These are phyloP conservation scores for Oligia strigilis DNA, from an alignment of 2,888 invertebrate species.

Conservation along the genomic window DNA sequence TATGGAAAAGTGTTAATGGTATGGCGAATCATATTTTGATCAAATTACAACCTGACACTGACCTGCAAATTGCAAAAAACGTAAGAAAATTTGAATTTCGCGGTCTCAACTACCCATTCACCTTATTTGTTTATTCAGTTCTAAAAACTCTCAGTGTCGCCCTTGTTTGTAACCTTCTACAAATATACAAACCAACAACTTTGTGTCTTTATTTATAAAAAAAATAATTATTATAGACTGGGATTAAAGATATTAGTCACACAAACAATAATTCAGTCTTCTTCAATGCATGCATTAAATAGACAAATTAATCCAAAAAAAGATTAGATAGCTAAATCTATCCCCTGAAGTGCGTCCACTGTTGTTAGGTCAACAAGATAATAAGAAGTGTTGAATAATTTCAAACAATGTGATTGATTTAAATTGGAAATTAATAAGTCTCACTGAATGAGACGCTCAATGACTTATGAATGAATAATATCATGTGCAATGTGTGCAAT, in stretches of 20 bases:
- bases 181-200: not conserved
- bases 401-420: not conserved
- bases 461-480: slow-evolving; percentile 6
- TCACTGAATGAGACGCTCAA: not conserved
- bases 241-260: not conserved
- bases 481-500: not conserved
- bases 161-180: not conserved
- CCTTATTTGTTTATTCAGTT: too few relatives aligned
- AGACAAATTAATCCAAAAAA: not conserved
- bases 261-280: not conserved
- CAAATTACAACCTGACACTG: too few relatives aligned
- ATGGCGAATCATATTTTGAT: too few relatives aligned
- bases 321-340: too few relatives aligned
- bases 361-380: not conserved
- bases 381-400: slow-evolving; percentile 1
- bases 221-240: not conserved
- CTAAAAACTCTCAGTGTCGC: too few relatives aligned
- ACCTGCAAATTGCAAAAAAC: too few relatives aligned
- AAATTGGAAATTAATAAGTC: not conserved
- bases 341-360: not conserved
- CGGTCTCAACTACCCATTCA: too few relatives aligned
- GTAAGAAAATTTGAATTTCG: too few relatives aligned
- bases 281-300: not conserved
- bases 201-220: not conserved
- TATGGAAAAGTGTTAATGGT: too few relatives aligned